These are phyloP conservation scores for Stylophora pistillata DNA, from an alignment of 64 coral and sea anemone species.

Conservation along the genomic window DNA sequence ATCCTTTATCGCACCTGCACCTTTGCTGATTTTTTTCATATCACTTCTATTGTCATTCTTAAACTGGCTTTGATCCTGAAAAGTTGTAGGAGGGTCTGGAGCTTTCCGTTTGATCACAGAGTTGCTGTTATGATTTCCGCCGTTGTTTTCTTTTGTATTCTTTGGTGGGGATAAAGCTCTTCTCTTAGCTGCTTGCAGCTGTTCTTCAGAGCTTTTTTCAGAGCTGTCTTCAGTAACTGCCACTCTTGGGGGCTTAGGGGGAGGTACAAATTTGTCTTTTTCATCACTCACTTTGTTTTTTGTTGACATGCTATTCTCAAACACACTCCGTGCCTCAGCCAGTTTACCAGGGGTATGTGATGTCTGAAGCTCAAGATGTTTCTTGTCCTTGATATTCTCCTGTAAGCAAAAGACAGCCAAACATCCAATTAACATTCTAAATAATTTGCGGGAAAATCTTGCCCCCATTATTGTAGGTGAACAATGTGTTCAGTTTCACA, in stretches of 20 bases:
- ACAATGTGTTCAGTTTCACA: too few species aligned
- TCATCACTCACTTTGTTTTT: background rate
- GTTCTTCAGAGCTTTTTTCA: constrained; percentile 16
- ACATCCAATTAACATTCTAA: background rate
- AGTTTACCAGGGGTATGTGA: constrained; percentile 47
- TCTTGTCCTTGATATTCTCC: constrained; percentile 29
- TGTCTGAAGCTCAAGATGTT: background rate
- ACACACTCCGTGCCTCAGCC: constrained; percentile 19
- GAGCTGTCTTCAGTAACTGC: background rate
- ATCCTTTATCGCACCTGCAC: background rate
- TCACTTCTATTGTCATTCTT: background rate
- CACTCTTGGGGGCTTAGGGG: constrained; percentile 69
- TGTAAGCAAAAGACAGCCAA: background rate
- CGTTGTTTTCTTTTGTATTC: background rate
- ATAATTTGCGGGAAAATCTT: background rate
- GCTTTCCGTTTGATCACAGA: constrained; percentile 30
- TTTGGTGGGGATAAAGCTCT: constrained; percentile 73
- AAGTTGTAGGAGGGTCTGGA: background rate
- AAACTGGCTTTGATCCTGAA: constrained; percentile 20
- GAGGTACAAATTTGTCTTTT: constrained; percentile 22
- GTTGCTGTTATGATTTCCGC: background rate
- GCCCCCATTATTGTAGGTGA: too few species aligned
- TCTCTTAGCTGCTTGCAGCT: constrained; percentile 63
- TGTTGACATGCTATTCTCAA: constrained; percentile 46
- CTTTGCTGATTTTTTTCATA: background rate